A percentile compares a stretch with the other conserved stretches of the same genome.
Conservation (phyloP, 2,888 invertebrate species). For the Drosophila buzzatii region DNA sequence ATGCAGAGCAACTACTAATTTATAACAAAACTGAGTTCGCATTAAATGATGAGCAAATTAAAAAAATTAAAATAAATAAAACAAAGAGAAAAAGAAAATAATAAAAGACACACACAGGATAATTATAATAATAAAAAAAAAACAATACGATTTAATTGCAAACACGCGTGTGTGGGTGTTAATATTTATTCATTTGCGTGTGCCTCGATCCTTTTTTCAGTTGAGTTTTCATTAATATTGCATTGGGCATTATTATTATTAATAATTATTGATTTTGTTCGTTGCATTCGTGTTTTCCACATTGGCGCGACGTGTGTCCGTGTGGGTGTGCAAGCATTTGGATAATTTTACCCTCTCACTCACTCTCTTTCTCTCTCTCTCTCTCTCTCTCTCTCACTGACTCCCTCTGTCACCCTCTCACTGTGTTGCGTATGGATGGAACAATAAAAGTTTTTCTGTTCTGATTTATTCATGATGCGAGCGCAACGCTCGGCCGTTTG, state of each 20-base stretch:
- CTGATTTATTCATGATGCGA: constrained; percentile 68
- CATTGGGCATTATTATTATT: constrained; percentile 70
- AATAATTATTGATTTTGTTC: constrained; percentile 67
- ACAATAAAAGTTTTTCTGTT: constrained; percentile 61
- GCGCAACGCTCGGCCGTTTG: constrained; percentile 31
- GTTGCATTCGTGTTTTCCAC: constrained; percentile 58
- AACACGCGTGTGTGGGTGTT: constrained; percentile 54
- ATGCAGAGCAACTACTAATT: constrained; percentile 65
- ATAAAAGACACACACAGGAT: neutral
- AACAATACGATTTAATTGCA: constrained; percentile 68
- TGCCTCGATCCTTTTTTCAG: constrained; percentile 52
- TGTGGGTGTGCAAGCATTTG: constrained; percentile 71
- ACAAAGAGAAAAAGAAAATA: constrained; percentile 1
- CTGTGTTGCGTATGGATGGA: constrained; percentile 60
- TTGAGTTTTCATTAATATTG: constrained; percentile 75
- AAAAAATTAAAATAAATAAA: constrained; percentile 48
- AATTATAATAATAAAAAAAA: constrained; percentile 40
- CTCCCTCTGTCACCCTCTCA: constrained; percentile 1
- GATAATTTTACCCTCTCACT: constrained; percentile 54
- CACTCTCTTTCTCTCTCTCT: neutral
- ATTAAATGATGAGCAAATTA: constrained; percentile 56
- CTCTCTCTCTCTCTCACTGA: neutral
- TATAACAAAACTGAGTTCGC: constrained; percentile 43
- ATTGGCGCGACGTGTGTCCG: constrained; percentile 50
- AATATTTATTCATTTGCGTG: constrained; percentile 39